Evolutionary conservation across 2,888 invertebrate genomes (phyloP).

Genomic region (Dasypogon diadema): DNA sequence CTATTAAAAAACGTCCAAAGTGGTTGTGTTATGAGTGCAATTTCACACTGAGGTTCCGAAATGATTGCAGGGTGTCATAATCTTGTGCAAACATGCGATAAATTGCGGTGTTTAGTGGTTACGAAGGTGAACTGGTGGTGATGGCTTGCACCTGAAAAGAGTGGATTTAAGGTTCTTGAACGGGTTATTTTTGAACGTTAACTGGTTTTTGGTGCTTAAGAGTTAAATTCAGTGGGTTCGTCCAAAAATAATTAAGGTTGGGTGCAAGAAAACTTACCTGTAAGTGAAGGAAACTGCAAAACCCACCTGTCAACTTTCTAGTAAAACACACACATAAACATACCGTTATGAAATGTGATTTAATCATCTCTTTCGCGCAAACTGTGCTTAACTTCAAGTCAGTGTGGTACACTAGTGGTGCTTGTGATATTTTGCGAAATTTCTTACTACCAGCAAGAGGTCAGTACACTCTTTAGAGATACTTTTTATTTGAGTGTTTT

Average conservation of each 20-base stretch:
- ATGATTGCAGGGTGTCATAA: neutral
- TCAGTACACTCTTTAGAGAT: slow-evolving; percentile 48
- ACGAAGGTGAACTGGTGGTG: neutral
- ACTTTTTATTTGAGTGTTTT: slow-evolving; percentile 19
- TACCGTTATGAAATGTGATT: slow-evolving; percentile 53
- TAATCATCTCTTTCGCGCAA: slow-evolving; percentile 20
- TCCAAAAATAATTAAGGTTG: neutral
- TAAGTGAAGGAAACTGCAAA: slow-evolving; percentile 47
- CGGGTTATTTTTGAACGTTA: too few relatives aligned
- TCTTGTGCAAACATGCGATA: neutral
- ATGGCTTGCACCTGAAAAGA: too few relatives aligned
- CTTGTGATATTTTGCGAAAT: slow-evolving; percentile 27
- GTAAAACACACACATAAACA: slow-evolving; percentile 52
- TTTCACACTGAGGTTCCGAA: neutral
- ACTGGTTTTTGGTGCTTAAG: neutral
- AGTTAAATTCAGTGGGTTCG: neutral
- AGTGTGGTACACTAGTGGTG: neutral
- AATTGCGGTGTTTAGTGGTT: neutral
- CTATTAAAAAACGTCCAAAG: too few relatives aligned
- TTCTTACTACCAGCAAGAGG: slow-evolving; percentile 40
- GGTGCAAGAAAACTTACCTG: slow-evolving; percentile 5
- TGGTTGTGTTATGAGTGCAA: neutral
- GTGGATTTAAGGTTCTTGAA: too few relatives aligned
- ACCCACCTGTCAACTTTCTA: slow-evolving; percentile 56
- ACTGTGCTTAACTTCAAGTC: neutral